Percentiles rank a stretch among this genome's conserved stretches.
Evolutionary conservation across 2,113 vertebrate genomes (phyloP).

Genomic region (Neodontobutis hainanensis): DNA sequence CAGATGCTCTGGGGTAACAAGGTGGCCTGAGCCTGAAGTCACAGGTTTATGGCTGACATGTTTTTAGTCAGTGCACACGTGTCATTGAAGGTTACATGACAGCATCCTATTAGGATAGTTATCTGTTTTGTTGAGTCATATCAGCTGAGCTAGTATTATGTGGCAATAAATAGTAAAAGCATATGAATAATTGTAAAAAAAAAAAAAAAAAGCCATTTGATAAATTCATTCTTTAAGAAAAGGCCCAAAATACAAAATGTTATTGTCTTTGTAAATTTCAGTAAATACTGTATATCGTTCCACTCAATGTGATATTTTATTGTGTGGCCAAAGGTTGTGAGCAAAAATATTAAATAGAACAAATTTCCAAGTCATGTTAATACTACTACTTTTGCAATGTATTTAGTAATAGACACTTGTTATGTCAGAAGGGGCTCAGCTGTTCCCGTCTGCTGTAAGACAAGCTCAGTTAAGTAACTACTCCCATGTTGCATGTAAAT

Average conservation of each 20-base stretch:
- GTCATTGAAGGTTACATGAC: conserved; percentile 15
- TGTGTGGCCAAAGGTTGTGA: too few relatives aligned
- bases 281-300: too few relatives aligned
- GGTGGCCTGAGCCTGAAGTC: conserved; percentile 18
- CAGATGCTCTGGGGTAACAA: conserved; percentile 2
- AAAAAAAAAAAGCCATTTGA: too few relatives aligned
- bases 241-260: too few relatives aligned
- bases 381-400: too few relatives aligned
- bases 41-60: conserved; percentile 13
- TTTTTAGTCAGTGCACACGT: conserved; percentile 15
- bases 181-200: too few relatives aligned
- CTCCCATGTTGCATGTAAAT: not conserved
- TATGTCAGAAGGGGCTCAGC: conserved; percentile 37
- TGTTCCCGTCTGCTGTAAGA: conserved; percentile 14
- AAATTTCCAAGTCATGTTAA: too few relatives aligned
- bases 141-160: not conserved
- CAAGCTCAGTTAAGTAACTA: conserved; percentile 27
- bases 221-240: too few relatives aligned
- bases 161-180: not conserved
- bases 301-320: too few relatives aligned
- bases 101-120: not conserved
- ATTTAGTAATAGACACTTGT: not conserved
- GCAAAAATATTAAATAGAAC: too few relatives aligned
- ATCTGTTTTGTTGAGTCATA: not conserved
- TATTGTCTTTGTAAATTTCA: too few relatives aligned